Evolutionary conservation across 30 jellyfish, hydroid and myxozoan genomes (phyloP), one percentile per base, ranked within the genome.

Genomic region (Aurelia sp.): DNA sequence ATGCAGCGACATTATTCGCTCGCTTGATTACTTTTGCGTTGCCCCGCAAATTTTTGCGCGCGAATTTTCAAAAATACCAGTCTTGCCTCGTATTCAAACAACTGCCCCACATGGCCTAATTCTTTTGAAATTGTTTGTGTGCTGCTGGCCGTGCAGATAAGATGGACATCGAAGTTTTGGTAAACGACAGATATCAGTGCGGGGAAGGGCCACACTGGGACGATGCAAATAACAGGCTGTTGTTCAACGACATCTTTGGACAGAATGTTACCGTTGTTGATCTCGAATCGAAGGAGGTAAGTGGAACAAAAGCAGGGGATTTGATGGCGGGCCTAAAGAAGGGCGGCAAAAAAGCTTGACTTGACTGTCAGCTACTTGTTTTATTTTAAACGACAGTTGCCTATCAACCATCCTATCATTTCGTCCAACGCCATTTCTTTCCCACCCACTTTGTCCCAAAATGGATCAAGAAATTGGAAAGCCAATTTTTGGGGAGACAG

Each of bases 161-260:
- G 6, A 82, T 82, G 91, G 91, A 82, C 68, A 82, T 82, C 48
- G 91, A 82, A 82, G 72, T 62, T 27, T 41, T 82, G 23, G 91
- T 82, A 19, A 74, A 65, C 44, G 64, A 69, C 69, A 53, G 91
- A 69, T 58, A 82, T 69, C 68, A 82, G 37, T 82, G 91, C 51
- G 87, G 87, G 15, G 93, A 84, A 62, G 93, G 93, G 11, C 93
- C 93, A 4, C 93, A 84, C 59, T 84, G 87, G 87, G 87, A 74
- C 59, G 66, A 73, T 72, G 82, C 81, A 40, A 72, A 73, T 51
- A 74, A 84, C 58, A 61, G 93, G n/a, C 68, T 84, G 75, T 16
- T 84, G 11, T 84, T 84, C 82, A 84, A 70, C 41, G 93, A 84
- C 73, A 84, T 84, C 21, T 72, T 84, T 62, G 93, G 93, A 18